A percentile compares a stretch with the other conserved stretches of the same genome.
Evolutionary conservation across 2,888 invertebrate genomes (phyloP).

Genomic region (Diachrysia chrysitis): DNA sequence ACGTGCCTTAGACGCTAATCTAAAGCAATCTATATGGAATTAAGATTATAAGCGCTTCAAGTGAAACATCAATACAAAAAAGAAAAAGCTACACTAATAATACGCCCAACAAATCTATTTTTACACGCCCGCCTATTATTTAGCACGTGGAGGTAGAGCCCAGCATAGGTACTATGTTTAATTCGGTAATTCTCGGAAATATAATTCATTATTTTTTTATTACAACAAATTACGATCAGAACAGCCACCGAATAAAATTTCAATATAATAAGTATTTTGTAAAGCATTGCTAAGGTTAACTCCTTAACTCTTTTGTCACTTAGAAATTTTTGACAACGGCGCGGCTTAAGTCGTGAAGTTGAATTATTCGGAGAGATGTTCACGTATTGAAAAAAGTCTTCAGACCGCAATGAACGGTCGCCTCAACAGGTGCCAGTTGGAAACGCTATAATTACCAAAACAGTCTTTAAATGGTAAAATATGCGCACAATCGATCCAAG

Average conservation of each 20-base stretch:
- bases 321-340: no score
- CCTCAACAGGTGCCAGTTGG: no score
- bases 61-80: no score
- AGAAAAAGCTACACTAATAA: background rate
- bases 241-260: background rate
- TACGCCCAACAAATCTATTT: no score
- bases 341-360: no score
- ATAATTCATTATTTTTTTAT: background rate
- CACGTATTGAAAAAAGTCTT: no score
- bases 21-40: conserved; percentile 24
- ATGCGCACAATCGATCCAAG: conserved; percentile 38
- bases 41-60: background rate
- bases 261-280: background rate
- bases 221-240: background rate
- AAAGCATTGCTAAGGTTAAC: conserved; percentile 18
- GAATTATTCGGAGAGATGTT: no score
- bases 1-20: conserved; percentile 34
- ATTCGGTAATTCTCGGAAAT: background rate
- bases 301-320: no score
- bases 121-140: no score
- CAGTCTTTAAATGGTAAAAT: conserved; percentile 28
- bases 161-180: no score
- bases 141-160: no score
- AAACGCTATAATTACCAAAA: conserved; percentile 34
- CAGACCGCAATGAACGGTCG: no score